Percentiles rank a stretch among this genome's conserved stretches.
Evolutionary conservation across 2,797 vertebrate genomes (phyloP).

Genomic region (Perdix hodgsoniae): DNA sequence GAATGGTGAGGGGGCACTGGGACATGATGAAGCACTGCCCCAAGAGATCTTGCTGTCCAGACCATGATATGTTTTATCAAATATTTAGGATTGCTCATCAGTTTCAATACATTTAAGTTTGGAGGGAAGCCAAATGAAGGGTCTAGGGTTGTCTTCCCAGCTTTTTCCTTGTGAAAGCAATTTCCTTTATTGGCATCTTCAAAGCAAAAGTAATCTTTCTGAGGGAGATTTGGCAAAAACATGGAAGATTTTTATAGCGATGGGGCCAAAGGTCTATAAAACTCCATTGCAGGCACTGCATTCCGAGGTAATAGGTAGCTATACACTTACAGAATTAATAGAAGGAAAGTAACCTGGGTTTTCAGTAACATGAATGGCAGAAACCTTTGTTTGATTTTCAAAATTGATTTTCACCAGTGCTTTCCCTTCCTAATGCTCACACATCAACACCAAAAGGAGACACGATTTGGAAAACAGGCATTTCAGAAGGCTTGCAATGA

Average conservation of each 20-base stretch:
- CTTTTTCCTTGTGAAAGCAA: conserved; percentile 7
- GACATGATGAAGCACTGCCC: background rate
- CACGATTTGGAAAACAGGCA: background rate
- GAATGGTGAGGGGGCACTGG: background rate
- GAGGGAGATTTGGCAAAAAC: conserved; percentile 55
- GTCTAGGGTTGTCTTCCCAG: conserved; percentile 36
- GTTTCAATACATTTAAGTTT: conserved; percentile 14
- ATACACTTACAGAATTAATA: conserved; percentile 18
- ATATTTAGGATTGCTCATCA: background rate
- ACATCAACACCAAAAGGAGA: background rate
- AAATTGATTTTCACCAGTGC: background rate
- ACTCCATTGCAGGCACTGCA: background rate
- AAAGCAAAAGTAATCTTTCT: conserved; percentile 58
- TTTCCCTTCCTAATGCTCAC: background rate
- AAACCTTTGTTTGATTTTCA: background rate
- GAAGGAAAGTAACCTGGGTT: background rate
- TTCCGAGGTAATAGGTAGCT: conserved; percentile 40
- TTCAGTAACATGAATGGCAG: background rate
- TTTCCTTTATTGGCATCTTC: conserved; percentile 66
- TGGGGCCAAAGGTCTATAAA: conserved; percentile 59
- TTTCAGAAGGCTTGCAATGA: background rate
- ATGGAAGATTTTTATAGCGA: conserved; percentile 43
- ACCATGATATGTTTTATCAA: background rate
- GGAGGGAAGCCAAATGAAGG: conserved; percentile 52
- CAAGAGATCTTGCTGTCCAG: background rate